Evolutionary conservation across 2,113 vertebrate species (phyloP), one percentile per base, ranked within the genome.

Genomic region (Sylvilagus bachmani): DNA sequence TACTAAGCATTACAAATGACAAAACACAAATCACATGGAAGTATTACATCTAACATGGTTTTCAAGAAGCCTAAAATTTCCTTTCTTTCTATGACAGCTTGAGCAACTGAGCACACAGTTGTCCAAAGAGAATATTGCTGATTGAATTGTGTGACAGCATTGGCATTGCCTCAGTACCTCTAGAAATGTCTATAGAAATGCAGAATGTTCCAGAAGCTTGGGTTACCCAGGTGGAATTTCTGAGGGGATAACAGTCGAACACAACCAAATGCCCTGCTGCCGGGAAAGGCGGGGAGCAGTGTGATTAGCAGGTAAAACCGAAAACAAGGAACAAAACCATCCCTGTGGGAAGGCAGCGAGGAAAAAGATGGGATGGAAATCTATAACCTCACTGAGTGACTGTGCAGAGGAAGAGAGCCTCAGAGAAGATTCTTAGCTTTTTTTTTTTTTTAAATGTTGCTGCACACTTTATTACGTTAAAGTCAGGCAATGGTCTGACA

Each of bases 1-100:
- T 77, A 51, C 49, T 86, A 93, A 91, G 49, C 10, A 67, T n/a
- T 27, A 29, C 53, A 85, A 53, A 38, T 19, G 93, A 75, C 80
- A 19, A 80, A 94, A 71, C 38, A 55, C 7, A 89, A 21, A 62
- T 85, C 44, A 33, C 44, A 44, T 7, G 44, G 44, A 44, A 38
- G 29, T 49, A 38, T 38, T 38, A 64, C 14, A 31, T 33, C 12
- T 24, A 38, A 2, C 3, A 53, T 27, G n/a, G 80, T 12, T 51
- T 75, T 86, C 31, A 12, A 64, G 86, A 80, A 92, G 14, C 36
- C 44, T 66, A 22, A 13, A 31, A 75, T 70, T 62, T 89, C 10
- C 33, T 79, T 90, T 74, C 22, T 77, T 84, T 83, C 62, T 78
- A 49, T n/a, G 67, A 66, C 31, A 86, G 53, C 61, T 81, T 62